Percentiles rank a stretch among this genome's conserved stretches.
Evolutionary conservation across 2,113 vertebrate genomes (phyloP).

Genomic region (Laterallus jamaicensis): DNA sequence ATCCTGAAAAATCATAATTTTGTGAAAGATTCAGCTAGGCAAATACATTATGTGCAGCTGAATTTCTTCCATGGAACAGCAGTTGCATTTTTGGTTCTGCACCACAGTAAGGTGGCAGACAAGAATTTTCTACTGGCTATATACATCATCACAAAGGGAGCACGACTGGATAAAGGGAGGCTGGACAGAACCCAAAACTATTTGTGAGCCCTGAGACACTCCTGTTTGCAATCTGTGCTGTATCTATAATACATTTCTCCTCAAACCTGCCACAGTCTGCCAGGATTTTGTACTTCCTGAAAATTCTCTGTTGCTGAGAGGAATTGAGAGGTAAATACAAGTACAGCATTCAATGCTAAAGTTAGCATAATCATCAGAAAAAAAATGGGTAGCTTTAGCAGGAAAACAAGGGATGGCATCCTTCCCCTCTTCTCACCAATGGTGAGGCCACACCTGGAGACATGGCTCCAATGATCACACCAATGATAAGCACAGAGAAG

Average conservation of each 20-base stretch:
- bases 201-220: not conserved
- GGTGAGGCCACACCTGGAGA: too few relatives aligned
- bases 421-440: too few relatives aligned
- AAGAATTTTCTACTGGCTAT: not conserved
- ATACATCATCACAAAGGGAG: not conserved
- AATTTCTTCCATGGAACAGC: not conserved
- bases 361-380: not conserved
- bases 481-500: too few relatives aligned
- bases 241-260: not conserved
- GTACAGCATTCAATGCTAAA: not conserved
- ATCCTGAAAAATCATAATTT: not conserved
- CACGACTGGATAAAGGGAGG: not conserved
- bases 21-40: not conserved
- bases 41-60: not conserved
- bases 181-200: not conserved
- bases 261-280: not conserved
- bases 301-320: not conserved
- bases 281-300: not conserved
- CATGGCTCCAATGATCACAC: too few relatives aligned
- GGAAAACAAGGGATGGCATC: too few relatives aligned
- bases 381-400: not conserved
- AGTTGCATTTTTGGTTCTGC: not conserved
- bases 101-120: not conserved
- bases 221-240: not conserved
- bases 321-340: not conserved